Base-by-base conservation (phyloP, 1,140 invertebrate species). In the Linepithema humile region DNA sequence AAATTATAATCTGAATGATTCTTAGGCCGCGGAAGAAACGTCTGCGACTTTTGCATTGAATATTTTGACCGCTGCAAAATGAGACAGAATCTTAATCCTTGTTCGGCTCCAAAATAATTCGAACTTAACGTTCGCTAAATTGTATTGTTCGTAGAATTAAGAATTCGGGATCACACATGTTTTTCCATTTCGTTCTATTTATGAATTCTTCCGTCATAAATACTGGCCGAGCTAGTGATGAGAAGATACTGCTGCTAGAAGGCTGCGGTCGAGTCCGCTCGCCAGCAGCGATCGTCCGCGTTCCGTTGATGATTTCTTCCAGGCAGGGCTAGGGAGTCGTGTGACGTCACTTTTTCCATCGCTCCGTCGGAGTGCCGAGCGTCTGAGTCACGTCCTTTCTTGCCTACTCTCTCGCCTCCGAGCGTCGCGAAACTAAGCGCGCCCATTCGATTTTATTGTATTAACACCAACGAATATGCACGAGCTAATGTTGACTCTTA, bases 301-400 rank as follows among this genome's bases (percentile, higher is more conserved):
- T 93, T 93, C 90, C 85, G 88, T 91, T 88, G 92, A 93, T 93
- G 92, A 93, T 91, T 93, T 93, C 90, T 92, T 92, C 87, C 82
- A 88, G 74, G 69, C 59, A 23, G 85, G 85, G 84, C 88, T 90
- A 89, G 88, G 90, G 89, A 91, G 90, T 89, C 60, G 80, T 72
- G 89, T 94, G 93, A 93, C 93, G 93, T 94, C 93, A 94, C 48
- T 53, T 92, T 90, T 88, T 80, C 65, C 48, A 72, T 89, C 88
- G 89, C 90, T 91, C 87, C 84, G 85, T 88, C 88, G 85, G 90
- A 92, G 89, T 91, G 91, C 93, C 91, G 88, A 93, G 85, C 74
- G 85, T 93, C 92, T 94, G 93, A 94, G 89, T 94, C 93, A 94
- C 74, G 88, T 85, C 86, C 77, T 69, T 38, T 85, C 72, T 74